A percentile compares a stretch with the other conserved stretches of the same genome.
Conservation (phyloP, 1,140 invertebrate genomes). For the Neomicropteryx cornuta region DNA sequence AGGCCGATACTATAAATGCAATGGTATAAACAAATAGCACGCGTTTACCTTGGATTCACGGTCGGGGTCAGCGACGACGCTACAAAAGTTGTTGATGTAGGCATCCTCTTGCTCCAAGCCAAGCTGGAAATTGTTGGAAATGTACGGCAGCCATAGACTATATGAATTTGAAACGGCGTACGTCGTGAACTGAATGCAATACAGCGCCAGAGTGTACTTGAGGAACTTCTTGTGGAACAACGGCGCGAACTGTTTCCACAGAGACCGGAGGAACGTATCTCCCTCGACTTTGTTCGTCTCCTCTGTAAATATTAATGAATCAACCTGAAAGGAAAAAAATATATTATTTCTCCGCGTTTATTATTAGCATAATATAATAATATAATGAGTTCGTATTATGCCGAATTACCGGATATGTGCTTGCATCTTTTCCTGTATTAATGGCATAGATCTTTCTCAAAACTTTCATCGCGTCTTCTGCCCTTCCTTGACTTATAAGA, state of each 20-base stretch:
- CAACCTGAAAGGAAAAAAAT: conserved; percentile 18
- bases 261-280: conserved; percentile 20
- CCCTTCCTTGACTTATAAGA: conserved; percentile 41
- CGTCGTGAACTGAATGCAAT: conserved; percentile 25
- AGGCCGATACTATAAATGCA: too few relatives aligned
- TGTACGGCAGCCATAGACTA: not conserved
- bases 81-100: not conserved
- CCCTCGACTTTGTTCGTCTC: conserved; percentile 19
- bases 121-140: not conserved
- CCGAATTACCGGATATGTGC: conserved; percentile 20
- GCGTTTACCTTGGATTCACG: not conserved
- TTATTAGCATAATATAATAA: not conserved
- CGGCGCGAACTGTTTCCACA: conserved; percentile 25
- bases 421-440: conserved; percentile 32
- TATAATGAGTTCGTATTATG: not conserved
- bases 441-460: conserved; percentile 39
- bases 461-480: conserved; percentile 41
- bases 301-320: conserved; percentile 21
- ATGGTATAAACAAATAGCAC: not conserved
- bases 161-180: conserved; percentile 26
- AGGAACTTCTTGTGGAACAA: conserved; percentile 25
- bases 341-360: not conserved
- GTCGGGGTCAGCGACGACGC: not conserved
- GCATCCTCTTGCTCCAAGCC: not conserved
- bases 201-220: conserved; percentile 22